Base-by-base conservation (phyloP, 1,140 invertebrate species). In the Drosophila kanapiae region DNA sequence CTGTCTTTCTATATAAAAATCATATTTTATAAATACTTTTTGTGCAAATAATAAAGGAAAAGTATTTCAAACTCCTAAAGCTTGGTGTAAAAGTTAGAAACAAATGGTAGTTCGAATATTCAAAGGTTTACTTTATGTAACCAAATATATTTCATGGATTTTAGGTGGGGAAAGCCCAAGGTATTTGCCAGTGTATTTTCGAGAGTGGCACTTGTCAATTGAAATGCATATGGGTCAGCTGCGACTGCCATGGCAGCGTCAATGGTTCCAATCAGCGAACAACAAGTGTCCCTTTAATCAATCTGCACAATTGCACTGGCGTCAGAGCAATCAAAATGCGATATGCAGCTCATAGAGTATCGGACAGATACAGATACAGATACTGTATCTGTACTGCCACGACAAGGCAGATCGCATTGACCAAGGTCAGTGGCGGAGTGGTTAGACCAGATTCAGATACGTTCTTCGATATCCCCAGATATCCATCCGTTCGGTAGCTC, bases 401-500 rank as follows among this genome's bases (percentile, higher is more conserved):
- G 33, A 63, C 83, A 86, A 82, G 78, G 65, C 62, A 72, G 54
- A 87, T 77, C 43, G 43, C 48, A n/a, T 70, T 86, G 83, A 38
- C 59, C 76, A 83, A 87, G 83, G 83, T 86, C 80, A 86, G 83
- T 83, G 60, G 56, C 53, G 43, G 54, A 75, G 67, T 74, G 74
- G 56, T 63, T 80, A 62, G 70, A 54, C 45, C 47, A 45, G 63
- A 16, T 48, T 6, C 29, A 27, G 18, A 51, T 27, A 23, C 10
- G 10, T 6, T 38, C 16, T 53, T 56, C 27, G 16, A 35, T 40
- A 27, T 27, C 18, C 4, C 35, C 14, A 29, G n/a, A n/a, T 63
- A n/a, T 69, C 23, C 23, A 70, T 18, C 42, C 31, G 11, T 48
- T 56, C 62, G 49, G 53, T 56, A 56, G 80, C 82, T 84, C 72